Evolutionary conservation across 2,888 invertebrate genomes (phyloP).

Genomic region (Papilio gigon): DNA sequence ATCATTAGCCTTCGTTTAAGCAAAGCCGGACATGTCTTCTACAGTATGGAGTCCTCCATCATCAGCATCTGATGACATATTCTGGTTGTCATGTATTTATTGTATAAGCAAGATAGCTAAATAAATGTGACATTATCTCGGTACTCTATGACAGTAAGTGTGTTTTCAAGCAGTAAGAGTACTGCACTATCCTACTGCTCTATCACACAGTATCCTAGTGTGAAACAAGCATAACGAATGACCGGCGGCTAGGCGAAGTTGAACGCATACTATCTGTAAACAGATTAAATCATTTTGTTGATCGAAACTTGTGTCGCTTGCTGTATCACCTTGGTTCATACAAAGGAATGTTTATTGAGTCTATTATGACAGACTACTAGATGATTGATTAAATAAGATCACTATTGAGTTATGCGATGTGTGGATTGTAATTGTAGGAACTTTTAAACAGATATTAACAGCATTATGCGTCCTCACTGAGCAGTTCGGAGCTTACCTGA

Average conservation of each 20-base stretch:
- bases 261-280: constrained; percentile 30
- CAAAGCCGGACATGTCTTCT: no score
- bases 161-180: neutral
- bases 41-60: no score
- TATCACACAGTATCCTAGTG: neutral
- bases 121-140: no score
- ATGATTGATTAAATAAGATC: neutral
- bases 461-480: no score
- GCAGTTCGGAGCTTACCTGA: no score
- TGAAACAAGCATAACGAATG: neutral
- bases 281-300: constrained; percentile 30
- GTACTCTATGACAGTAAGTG: neutral
- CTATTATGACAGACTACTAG: neutral
- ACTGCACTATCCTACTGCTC: neutral
- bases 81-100: no score
- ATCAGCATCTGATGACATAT: no score
- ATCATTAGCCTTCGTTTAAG: no score
- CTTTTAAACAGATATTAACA: no score
- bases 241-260: constrained; percentile 6
- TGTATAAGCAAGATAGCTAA: no score
- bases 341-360: constrained; percentile 4
- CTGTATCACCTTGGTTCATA: constrained; percentile 33
- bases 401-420: neutral
- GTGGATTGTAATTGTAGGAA: neutral
- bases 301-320: constrained; percentile 10